Evolutionary conservation across 2,888 invertebrate genomes (phyloP).

Genomic region (Thera obeliscata): DNA sequence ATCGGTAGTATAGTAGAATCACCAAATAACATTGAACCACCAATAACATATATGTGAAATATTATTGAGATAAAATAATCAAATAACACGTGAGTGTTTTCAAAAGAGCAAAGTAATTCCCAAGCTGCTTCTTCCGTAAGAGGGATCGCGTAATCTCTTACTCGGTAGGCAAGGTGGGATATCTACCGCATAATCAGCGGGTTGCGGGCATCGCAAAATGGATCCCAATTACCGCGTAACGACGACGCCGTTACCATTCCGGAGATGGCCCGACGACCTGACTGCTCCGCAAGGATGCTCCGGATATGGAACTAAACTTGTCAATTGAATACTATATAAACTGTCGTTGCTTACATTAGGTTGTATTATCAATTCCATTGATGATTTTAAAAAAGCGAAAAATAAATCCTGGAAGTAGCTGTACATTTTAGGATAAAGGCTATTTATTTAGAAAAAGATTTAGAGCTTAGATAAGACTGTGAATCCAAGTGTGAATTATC

Average conservation of each 20-base stretch:
- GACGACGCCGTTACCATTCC: slow-evolving; percentile 43
- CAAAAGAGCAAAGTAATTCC: slow-evolving; percentile 10
- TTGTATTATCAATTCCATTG: slow-evolving; percentile 24
- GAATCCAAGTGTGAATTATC: too few relatives aligned
- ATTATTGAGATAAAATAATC: neutral
- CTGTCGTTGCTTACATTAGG: slow-evolving; percentile 34
- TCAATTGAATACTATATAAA: slow-evolving; percentile 35
- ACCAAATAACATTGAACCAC: too few relatives aligned
- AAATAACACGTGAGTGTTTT: slow-evolving; percentile 4
- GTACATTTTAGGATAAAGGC: too few relatives aligned
- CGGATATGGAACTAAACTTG: slow-evolving; percentile 42
- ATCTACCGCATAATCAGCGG: slow-evolving; percentile 45
- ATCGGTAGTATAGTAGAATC: too few relatives aligned
- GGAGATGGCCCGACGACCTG: slow-evolving; percentile 45
- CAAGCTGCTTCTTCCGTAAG: slow-evolving; percentile 17
- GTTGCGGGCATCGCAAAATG: slow-evolving; percentile 45
- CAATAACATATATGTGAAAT: too few relatives aligned
- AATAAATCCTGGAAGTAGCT: too few relatives aligned
- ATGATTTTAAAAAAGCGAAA: neutral
- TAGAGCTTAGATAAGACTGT: too few relatives aligned
- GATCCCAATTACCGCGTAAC: slow-evolving; percentile 46
- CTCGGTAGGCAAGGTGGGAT: slow-evolving; percentile 39
- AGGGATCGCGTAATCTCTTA: slow-evolving; percentile 39
- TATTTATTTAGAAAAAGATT: too few relatives aligned
- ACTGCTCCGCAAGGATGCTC: slow-evolving; percentile 38